phyloP scores from a whole-genome alignment of 2,888 invertebrate species.

The Polia nebulosa region DNA sequence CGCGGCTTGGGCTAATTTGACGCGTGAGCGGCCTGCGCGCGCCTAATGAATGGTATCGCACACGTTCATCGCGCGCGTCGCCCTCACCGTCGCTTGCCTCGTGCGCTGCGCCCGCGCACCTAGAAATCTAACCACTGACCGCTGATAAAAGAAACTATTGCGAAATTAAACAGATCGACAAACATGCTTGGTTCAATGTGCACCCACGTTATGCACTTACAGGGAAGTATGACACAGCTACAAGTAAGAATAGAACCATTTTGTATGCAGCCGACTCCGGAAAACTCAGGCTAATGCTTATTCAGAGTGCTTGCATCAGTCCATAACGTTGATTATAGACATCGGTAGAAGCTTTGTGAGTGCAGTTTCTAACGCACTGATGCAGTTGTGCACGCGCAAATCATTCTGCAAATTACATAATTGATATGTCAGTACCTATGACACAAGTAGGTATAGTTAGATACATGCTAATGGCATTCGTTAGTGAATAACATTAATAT shows the following conservation, averaged over 20 bases:
- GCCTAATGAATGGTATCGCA: constrained; percentile 90
- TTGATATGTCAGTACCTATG: constrained; percentile 55
- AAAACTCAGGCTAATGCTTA: constrained; percentile 81
- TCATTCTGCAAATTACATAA: constrained; percentile 63
- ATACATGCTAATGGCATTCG: constrained; percentile 44
- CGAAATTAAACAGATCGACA: constrained; percentile 58
- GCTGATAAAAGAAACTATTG: constrained; percentile 81
- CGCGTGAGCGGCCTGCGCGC: constrained; percentile 81
- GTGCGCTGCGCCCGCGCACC: constrained; percentile 78
- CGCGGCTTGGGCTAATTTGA: constrained; percentile 88
- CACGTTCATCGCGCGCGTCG: constrained; percentile 85
- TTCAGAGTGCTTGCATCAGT: constrained; percentile 82
- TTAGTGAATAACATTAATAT: constrained; percentile 45
- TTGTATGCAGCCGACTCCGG: constrained; percentile 70
- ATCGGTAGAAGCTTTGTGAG: constrained; percentile 76
- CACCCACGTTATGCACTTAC: constrained; percentile 53
- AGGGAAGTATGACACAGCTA: constrained; percentile 62
- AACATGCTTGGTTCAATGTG: constrained; percentile 42
- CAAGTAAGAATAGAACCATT: constrained; percentile 70
- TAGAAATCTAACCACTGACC: constrained; percentile 79
- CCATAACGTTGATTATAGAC: constrained; percentile 85
- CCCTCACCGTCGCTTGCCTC: constrained; percentile 74
- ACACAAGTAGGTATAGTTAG: constrained; percentile 31
- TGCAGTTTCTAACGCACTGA: constrained; percentile 75
- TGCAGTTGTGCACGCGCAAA: constrained; percentile 79